Evolutionary conservation across 2,888 invertebrate species (phyloP), one percentile per base, ranked within the genome.

Genomic region (Rhabditophanes sp.): DNA sequence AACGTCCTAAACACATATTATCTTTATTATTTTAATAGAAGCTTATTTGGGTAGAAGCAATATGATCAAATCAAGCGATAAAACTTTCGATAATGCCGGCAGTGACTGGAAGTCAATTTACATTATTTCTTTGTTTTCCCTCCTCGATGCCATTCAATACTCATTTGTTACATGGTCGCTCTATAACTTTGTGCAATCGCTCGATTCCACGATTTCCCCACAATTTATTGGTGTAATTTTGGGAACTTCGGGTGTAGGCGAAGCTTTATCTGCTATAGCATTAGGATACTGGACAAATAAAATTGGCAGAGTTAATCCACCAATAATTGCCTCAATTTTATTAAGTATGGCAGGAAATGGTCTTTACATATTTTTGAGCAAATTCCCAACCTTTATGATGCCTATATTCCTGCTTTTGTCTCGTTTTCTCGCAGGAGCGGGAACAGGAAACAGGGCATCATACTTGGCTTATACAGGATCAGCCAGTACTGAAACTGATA

Each of bases 91-190:
- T n/a, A n/a, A n/a, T n/a, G n/a, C 39, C 29, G n/a, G n/a, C n/a
- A n/a, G n/a, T n/a, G 44, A 44, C 24, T 44, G 44, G 44, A 27
- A 32, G 12, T 40, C 37, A 30, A 36, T 45, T 27, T 39, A 39
- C 27, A 23, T 41, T 2, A 32, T 47, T 28, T 37, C 40, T 28
- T 15, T 35, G 2, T 48, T 48, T 30, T 32, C 48, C 16, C 45
- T 45, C 23, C 17, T 49, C 20, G 48, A 48, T 27, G 49, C 48
- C 4, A 33, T 48, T 19, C 48, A 48, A 21, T 48, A 45, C 29
- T 31, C 41, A 27, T 48, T 48, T 38, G 48, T 50, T 35, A 45
- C 49, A 14, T 50, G 41, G 42, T 38, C 32, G 11, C 46, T 48
- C 33, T 48, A 45, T 44, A 44, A 42, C 14, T 47, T 37, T 25